These are phyloP conservation scores for Nymphalis polychloros DNA, from an alignment of 2,888 invertebrate species.

Conservation along the genomic window DNA sequence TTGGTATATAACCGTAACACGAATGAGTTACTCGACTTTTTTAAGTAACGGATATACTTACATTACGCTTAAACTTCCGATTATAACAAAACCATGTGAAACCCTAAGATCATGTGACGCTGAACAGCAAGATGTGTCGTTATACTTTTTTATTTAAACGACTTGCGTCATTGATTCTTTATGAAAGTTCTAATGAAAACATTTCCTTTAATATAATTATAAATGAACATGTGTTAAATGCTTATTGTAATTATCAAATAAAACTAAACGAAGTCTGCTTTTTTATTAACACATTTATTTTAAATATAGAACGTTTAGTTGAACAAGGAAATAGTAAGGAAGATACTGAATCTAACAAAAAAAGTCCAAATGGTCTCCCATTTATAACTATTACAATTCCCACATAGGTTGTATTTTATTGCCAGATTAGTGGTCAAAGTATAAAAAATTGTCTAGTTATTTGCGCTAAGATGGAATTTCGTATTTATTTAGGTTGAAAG, in stretches of 20 bases:
- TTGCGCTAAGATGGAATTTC: not conserved
- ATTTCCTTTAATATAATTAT: conserved; percentile 34
- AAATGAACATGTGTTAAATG: conserved; percentile 55
- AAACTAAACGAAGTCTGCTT: not conserved
- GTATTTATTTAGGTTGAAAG: not conserved
- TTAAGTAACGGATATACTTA: conserved; percentile 2
- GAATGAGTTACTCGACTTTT: not conserved
- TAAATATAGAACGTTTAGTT: too few relatives aligned
- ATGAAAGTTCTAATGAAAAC: conserved; percentile 13
- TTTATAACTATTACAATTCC: conserved; percentile 23
- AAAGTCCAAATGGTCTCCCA: conserved; percentile 49
- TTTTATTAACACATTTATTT: too few relatives aligned
- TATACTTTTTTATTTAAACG: not conserved
- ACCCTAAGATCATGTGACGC: conserved; percentile 6
- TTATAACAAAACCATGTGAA: conserved; percentile 9
- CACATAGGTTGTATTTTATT: conserved; percentile 28
- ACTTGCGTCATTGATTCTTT: not conserved
- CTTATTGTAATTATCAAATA: not conserved
- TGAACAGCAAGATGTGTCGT: conserved; percentile 1
- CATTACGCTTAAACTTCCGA: not conserved
- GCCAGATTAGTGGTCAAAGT: conserved; percentile 26
- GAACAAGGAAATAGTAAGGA: too few relatives aligned
- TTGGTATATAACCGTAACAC: not conserved
- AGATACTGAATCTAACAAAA: not conserved
- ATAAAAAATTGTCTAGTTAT: conserved; percentile 21